Evolutionary conservation across 2,797 vertebrate species (phyloP).

Genomic region (Fratercula arctica): DNA sequence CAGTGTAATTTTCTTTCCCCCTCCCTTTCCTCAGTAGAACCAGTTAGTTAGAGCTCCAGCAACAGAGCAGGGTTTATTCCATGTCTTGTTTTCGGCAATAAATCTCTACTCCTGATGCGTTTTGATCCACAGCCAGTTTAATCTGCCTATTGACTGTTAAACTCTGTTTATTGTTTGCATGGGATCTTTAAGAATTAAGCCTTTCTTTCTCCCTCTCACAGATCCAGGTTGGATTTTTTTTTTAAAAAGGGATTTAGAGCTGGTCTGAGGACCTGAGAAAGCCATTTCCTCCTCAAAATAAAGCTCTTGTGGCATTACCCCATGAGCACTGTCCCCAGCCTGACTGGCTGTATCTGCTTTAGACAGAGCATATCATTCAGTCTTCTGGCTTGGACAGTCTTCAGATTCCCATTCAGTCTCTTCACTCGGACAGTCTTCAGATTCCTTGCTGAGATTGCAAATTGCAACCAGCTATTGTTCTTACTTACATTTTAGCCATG

Average conservation of each 20-base stretch:
- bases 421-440: background rate
- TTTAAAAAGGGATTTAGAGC: background rate
- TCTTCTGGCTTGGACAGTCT: background rate
- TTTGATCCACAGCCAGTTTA: slow-evolving; percentile 58
- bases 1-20: slow-evolving; percentile 23
- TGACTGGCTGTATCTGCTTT: background rate
- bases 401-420: background rate
- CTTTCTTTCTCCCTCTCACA: background rate
- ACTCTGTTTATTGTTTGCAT: slow-evolving; percentile 41
- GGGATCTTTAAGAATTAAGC: slow-evolving; percentile 9
- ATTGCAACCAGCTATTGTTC: slow-evolving; percentile 18
- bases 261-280: background rate
- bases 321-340: background rate
- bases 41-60: slow-evolving; percentile 7
- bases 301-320: background rate
- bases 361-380: background rate
- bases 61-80: slow-evolving; percentile 33
- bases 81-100: slow-evolving; percentile 38
- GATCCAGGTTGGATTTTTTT: background rate
- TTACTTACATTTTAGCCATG: background rate
- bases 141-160: slow-evolving; percentile 48
- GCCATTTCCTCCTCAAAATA: slow-evolving; percentile 4
- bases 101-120: background rate
- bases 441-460: slow-evolving; percentile 2
- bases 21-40: background rate